Evolutionary conservation across 2,797 vertebrate genomes (phyloP), one percentile per base, ranked within the genome.

Genomic region (Sternarchorhynchus goeldii): DNA sequence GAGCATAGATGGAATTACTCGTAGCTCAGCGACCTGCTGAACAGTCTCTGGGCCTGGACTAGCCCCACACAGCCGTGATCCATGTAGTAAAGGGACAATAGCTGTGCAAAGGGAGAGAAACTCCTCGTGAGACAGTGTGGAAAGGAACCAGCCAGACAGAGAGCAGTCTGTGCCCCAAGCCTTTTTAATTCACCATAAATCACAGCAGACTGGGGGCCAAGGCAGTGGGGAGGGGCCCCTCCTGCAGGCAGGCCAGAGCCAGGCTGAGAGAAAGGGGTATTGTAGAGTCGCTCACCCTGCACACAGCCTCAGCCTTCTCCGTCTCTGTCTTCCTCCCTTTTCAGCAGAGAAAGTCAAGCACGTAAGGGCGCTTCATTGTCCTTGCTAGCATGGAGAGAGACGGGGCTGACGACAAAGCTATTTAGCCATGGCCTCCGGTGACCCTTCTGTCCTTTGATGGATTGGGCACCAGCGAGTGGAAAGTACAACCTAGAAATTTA

Each of bases 121-220:
- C 87, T 87, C 84, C 77, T 83, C 81, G 81, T 89, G 86, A 90
- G 90, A 90, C 87, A 83, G 81, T 60, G 77, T 87, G 89, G 88
- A 90, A 87, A 83, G 70, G 45, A 78, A 84, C 79, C 83, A 84
- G 88, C 83, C 85, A 85, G 87, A 83, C 84, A 82, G 84, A 86
- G 73, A 75, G 85, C 85, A 88, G 85, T 73, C 88, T 82, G 83
- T 87, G 86, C 88, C 86, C 87, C 64, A 83, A 89, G 72, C 53
- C 86, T 87, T 90, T 92, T 91, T 90, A 88, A 93, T 92, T 92
- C 90, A 86, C 83, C 73, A 90, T 90, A 90, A 91, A 91, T 91
- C 88, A 91, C 81, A 82, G 86, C 66, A 82, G 89, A 86, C 89
- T 89, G 80, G 86, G 90, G 88, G 87, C 82, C 78, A 87, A 86